These are phyloP conservation scores for Drosophila willistoni DNA, from an alignment of 1,140 invertebrate genomes.

Conservation along the genomic window DNA sequence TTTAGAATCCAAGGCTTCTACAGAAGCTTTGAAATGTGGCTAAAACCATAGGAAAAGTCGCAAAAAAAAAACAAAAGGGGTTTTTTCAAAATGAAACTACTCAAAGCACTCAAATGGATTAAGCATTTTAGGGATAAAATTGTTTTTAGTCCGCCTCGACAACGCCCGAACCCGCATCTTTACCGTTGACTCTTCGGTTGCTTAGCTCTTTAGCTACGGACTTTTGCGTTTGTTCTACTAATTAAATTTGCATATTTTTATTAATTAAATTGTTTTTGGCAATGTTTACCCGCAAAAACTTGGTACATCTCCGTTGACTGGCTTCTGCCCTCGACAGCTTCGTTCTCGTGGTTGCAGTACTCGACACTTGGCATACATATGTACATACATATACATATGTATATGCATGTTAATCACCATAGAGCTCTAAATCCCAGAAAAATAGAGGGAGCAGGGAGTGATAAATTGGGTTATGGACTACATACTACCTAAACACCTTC, in stretches of 20 bases:
- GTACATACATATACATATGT: no score
- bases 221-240: constrained; percentile 48
- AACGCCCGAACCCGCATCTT: neutral
- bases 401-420: constrained; percentile 45
- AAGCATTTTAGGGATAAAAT: constrained; percentile 24
- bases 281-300: constrained; percentile 53
- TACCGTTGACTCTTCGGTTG: constrained; percentile 8
- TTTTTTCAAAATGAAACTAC: constrained; percentile 31
- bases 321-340: neutral
- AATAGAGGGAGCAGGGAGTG: neutral
- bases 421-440: constrained; percentile 28
- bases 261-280: constrained; percentile 75
- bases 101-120: constrained; percentile 37
- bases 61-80: neutral
- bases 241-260: constrained; percentile 81
- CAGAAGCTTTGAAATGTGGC: constrained; percentile 2
- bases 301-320: constrained; percentile 15
- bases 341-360: neutral
- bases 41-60: constrained; percentile 2
- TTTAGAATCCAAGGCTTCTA: constrained; percentile 18
- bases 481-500: no score
- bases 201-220: constrained; percentile 17
- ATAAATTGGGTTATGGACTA: no score
- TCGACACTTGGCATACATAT: constrained; percentile 10
- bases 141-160: constrained; percentile 12